Conservation (phyloP, 2,797 vertebrate species). For the Glossophaga mutica region DNA sequence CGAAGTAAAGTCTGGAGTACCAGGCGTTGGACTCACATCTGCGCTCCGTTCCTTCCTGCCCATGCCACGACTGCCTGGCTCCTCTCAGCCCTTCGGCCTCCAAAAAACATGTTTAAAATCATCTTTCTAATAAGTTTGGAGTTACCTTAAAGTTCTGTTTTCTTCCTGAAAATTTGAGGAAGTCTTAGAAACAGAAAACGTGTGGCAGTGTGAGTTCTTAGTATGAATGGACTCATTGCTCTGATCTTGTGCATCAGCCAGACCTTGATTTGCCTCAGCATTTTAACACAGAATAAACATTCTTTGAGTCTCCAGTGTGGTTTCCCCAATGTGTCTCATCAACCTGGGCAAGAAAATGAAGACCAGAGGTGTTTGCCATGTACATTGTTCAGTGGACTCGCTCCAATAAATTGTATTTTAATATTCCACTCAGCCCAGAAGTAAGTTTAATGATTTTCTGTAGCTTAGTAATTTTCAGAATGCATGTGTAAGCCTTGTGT, state of each 20-base stretch:
- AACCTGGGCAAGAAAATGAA: not conserved
- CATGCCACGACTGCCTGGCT: too few relatives aligned
- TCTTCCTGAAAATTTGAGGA: not conserved
- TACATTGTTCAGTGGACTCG: not conserved
- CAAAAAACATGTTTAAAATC: not conserved
- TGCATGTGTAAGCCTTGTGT: not conserved
- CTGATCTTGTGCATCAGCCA: not conserved
- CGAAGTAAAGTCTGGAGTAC: too few relatives aligned
- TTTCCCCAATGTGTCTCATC: not conserved
- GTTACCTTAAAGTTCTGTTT: not conserved
- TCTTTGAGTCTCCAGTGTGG: not conserved
- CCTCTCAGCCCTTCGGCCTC: too few relatives aligned
- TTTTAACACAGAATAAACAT: not conserved
- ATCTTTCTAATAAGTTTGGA: not conserved
- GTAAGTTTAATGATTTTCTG: constrained; percentile 36
- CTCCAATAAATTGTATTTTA: constrained; percentile 37
- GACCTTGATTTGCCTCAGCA: not conserved
- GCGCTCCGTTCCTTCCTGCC: too few relatives aligned
- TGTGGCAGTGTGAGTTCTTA: too few relatives aligned
- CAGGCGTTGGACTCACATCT: too few relatives aligned
- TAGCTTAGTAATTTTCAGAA: constrained; percentile 17
- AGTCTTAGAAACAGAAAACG: not conserved
- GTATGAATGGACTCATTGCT: not conserved
- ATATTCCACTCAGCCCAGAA: constrained; percentile 28
- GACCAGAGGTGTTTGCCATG: not conserved